Evolutionary conservation across 2,797 vertebrate species (phyloP), one percentile per base, ranked within the genome.

Genomic region (Clarias fuscus): DNA sequence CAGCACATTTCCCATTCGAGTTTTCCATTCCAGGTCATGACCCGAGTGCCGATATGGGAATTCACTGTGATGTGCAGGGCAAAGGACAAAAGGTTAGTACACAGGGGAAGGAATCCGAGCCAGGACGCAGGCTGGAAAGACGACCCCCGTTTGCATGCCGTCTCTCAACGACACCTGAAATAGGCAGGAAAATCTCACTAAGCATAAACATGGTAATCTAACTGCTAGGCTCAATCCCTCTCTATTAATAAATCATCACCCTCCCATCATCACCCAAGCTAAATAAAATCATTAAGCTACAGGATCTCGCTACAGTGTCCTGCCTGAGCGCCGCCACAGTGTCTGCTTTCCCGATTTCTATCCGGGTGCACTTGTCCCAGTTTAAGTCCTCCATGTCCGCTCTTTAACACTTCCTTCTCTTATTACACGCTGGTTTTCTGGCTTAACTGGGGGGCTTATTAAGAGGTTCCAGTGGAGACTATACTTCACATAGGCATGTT

Each of bases 31-130:
- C 75, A 30, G 86, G 87, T 92, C 90, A 7, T 88, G 91, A 91
- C 84, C 89, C 86, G 56, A 64, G 87, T 81, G 82, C 89, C 92
- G 88, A 92, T 64, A 88, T 89, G 88, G 91, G 89, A 88, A 84
- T 85, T 86, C 87, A 80, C 90, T 88, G 89, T 90, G 89, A 90
- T 91, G 90, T 88, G 92, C 88, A 88, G 91, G 89, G 88, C 91
- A 91, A 91, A 92, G 93, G 91, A 85, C 87, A 88, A 56, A 48
- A 87, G 91, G 94, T 94, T 92, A 90, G 89, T 88, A 89, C 89
- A 89, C 80, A 92, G 92, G 86, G 89, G 90, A 92, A 93, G 93
- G 94, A 95, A 95, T 95, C 93, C 89, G 89, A 82, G 88, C 88
- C 0, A 87, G 84, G 88, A 2, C 72, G 86, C 65, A 53, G 89